Base-by-base conservation (phyloP, 2,888 invertebrate genomes). In the Tanytarsus gracilentus region DNA sequence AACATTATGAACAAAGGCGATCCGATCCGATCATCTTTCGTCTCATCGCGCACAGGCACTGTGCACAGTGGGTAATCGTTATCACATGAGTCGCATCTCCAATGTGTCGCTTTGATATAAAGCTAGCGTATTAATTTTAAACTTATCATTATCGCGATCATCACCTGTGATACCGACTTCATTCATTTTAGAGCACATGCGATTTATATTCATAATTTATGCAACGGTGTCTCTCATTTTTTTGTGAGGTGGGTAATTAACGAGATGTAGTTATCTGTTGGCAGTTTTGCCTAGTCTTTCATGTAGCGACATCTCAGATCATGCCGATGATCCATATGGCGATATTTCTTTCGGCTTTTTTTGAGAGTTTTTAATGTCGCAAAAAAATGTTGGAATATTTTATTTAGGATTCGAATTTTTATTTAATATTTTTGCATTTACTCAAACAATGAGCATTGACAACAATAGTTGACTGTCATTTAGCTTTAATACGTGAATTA, bases 91-190 rank as follows among this genome's bases (percentile, higher is more conserved):
- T 55, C 55, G 55, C 55, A 55, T 55, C 55, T 55, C 7, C 11
- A n/a, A 9, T 27, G 25, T 44, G 53, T 21, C 36, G 21, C 23
- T 55, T 40, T 55, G 55, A 55, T 39, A 55, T 55, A 27, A 55
- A 18, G 27, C 40, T 26, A 18, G 18, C 55, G n/a, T 23, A 40
- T 55, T 55, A 55, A 55, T 40, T 40, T 55, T 16, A 25, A 55
- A 21, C n/a, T 53, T 55, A 55, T 55, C 55, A 55, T 39, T 55
- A 40, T 55, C 55, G 55, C 55, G 55, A 55, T 55, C 55, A 39
- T 25, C 55, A 51, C 18, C 27, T 26, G 11, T 18, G 27, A 23
- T 44, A 44, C 23, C 44, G 44, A 21, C 44, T 44, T 44, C 44
- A 44, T 44, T 44, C 4, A 23, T 5, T 53, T 29, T 21, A 11